phyloP scores from a whole-genome alignment of 2,888 invertebrate genomes.

The Parnassius orleans region DNA sequence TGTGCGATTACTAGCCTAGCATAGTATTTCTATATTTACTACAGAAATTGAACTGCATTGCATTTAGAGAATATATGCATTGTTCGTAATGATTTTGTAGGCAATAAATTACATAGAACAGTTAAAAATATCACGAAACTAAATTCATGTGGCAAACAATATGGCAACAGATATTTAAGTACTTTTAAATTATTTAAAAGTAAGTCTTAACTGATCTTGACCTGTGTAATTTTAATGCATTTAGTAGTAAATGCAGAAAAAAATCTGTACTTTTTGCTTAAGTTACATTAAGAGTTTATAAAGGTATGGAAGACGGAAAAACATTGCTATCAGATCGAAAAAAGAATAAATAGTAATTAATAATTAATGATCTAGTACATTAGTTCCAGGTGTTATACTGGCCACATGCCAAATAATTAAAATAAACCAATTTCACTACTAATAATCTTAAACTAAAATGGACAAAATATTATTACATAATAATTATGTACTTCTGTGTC shows the following conservation, averaged over 20 bases:
- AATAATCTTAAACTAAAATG: slow-evolving; percentile 66
- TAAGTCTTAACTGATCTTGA: slow-evolving; percentile 49
- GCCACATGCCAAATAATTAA: slow-evolving; percentile 62
- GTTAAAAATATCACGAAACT: slow-evolving; percentile 74
- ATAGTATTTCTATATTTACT: slow-evolving; percentile 63
- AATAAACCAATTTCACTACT: slow-evolving; percentile 67
- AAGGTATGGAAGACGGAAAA: slow-evolving; percentile 77
- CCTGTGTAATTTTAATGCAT: slow-evolving; percentile 30
- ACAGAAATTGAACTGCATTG: slow-evolving; percentile 43
- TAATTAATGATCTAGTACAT: slow-evolving; percentile 50
- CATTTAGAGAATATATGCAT: slow-evolving; percentile 51
- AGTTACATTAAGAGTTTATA: slow-evolving; percentile 50
- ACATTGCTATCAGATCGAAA: slow-evolving; percentile 75
- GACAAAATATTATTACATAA: slow-evolving; percentile 62
- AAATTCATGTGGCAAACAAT: slow-evolving; percentile 77
- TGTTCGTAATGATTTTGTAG: slow-evolving; percentile 60
- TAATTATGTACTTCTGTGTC: slow-evolving; percentile 65
- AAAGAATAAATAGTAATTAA: slow-evolving; percentile 51
- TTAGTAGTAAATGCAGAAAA: slow-evolving; percentile 28
- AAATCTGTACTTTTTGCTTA: slow-evolving; percentile 41
- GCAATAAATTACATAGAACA: slow-evolving; percentile 66
- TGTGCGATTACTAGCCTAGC: slow-evolving; percentile 70
- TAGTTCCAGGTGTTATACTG: slow-evolving; percentile 60
- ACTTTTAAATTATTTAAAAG: slow-evolving; percentile 63
- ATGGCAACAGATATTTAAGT: slow-evolving; percentile 79